Evolutionary conservation across 2,888 invertebrate species (phyloP), one percentile per base, ranked within the genome.

Genomic region (Galeruca laticollis): DNA sequence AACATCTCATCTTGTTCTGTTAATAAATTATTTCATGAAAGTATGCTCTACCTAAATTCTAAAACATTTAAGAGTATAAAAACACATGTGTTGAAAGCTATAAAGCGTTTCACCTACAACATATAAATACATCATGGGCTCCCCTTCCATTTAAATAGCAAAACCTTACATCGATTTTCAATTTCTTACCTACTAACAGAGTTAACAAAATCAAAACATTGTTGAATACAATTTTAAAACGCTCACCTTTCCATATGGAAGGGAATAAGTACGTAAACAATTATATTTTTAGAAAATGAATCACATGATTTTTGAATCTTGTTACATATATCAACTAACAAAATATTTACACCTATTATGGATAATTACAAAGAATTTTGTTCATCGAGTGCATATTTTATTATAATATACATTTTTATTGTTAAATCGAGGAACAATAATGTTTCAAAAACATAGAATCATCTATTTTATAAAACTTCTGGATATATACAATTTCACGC

Each of bases 61-160:
- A 40, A 21, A 20, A 47, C 52, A 57, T 43, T 65, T 52, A 20
- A n/a, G 15, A 47, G 15, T 66, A 37, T 60, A 66, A 66, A 66
- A 66, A 66, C 59, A 66, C 40, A 49, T 59, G 66, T 51, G 66
- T 59, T 66, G 66, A 66, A 60, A 66, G 37, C 56, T 66, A 60
- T 37, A 40, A 66, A 66, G 35, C 66, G 26, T 43, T 37, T 57
- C 49, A 60, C 49, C 51, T 66, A 59, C 35, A 60, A 59, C 60
- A 51, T 60, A 66, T 66, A 66, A 66, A 66, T 64, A 61, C 18
- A 51, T 56, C 15, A 49, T 31, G 35, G 13, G n/a, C 51, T 59
- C 59, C 51, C 49, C 49, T 35, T 49, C 15, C 21, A 65, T 66
- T 56, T 21, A 63, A 63, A 21, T 63, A 40, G 43, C 40, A 56